phyloP scores from a whole-genome alignment of 2,113 vertebrate genomes.

The Nothobranchius kuhntae region DNA sequence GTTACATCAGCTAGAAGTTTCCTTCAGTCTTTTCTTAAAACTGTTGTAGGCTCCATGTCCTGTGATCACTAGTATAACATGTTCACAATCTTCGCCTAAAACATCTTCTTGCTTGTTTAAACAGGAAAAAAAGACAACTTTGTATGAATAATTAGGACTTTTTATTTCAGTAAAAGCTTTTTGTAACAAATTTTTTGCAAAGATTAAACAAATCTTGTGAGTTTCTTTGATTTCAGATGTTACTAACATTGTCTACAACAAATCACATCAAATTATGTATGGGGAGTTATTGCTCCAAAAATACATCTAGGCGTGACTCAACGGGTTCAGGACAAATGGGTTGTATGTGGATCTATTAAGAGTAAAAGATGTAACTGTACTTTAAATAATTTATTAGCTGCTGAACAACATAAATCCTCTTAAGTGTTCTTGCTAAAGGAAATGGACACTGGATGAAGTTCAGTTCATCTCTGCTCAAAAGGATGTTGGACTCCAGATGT shows the following conservation, averaged over 20 bases:
- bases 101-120: not conserved
- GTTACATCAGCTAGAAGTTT: no score
- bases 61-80: not conserved
- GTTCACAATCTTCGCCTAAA: not conserved
- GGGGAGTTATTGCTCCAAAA: no score
- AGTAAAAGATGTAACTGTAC: not conserved
- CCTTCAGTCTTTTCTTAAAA: no score
- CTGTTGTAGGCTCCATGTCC: not conserved
- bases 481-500: not conserved
- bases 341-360: not conserved
- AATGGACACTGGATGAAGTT: not conserved
- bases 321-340: no score
- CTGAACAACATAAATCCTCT: not conserved
- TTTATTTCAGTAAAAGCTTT: slow-evolving; percentile 25
- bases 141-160: slow-evolving; percentile 4
- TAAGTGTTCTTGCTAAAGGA: not conserved
- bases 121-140: not conserved
- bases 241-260: not conserved
- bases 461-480: not conserved
- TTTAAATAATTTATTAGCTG: not conserved
- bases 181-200: not conserved
- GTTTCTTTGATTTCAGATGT: not conserved
- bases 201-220: slow-evolving; percentile 19
- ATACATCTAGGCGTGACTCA: no score
- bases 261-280: not conserved